phyloP scores from a whole-genome alignment of 1,140 invertebrate genomes.

The Scaptomyza graminum region DNA sequence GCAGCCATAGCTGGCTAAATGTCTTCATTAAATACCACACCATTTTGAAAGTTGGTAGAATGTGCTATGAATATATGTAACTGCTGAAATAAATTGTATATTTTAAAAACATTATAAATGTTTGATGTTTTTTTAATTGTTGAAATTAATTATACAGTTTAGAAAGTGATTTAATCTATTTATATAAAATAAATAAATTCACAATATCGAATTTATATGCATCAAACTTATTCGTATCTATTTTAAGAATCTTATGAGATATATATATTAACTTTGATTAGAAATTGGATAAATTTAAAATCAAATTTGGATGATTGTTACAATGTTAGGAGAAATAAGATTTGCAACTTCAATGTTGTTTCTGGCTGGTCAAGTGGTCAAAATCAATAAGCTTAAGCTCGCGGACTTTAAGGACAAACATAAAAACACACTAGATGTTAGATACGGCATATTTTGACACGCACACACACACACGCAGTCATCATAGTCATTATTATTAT shows the following conservation, averaged over 20 bases:
- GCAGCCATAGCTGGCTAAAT: slow-evolving; percentile 52
- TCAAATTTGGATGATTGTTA: too few relatives aligned
- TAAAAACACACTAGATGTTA: background rate
- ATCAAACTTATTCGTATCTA: too few relatives aligned
- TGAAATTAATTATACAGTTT: too few relatives aligned
- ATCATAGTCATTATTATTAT: slow-evolving; percentile 20
- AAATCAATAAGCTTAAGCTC: slow-evolving; percentile 19
- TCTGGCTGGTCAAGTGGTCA: too few relatives aligned
- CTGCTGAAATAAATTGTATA: too few relatives aligned
- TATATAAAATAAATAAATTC: too few relatives aligned
- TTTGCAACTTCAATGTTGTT: background rate
- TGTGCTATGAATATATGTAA: background rate
- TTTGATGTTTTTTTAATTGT: background rate
- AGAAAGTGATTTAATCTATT: too few relatives aligned
- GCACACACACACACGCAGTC: background rate
- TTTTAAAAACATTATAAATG: background rate
- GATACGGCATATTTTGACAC: slow-evolving; percentile 10
- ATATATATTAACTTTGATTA: too few relatives aligned
- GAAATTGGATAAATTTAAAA: too few relatives aligned
- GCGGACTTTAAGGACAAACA: background rate
- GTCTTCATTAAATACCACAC: slow-evolving; percentile 65
- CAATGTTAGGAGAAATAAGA: background rate
- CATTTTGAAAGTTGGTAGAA: slow-evolving; percentile 4
- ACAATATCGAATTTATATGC: too few relatives aligned
- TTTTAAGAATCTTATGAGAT: too few relatives aligned